Evolutionary conservation across 2,888 invertebrate genomes (phyloP).

Genomic region (Euproctis similis): DNA sequence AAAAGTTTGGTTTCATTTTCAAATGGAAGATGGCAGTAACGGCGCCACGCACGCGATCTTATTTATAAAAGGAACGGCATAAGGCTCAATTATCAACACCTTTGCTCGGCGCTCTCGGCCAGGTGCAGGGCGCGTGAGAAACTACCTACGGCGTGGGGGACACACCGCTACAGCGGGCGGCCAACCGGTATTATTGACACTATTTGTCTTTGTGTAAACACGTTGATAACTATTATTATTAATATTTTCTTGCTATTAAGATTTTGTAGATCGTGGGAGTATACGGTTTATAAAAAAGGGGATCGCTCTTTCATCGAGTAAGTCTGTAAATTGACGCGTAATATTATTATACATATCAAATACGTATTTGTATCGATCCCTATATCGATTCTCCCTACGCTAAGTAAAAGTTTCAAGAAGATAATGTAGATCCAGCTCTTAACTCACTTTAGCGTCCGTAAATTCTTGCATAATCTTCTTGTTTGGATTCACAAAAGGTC

Average conservation of each 20-base stretch:
- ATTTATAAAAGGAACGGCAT: constrained; percentile 19
- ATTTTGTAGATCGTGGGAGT: constrained; percentile 7
- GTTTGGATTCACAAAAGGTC: too few relatives aligned
- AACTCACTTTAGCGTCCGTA: too few relatives aligned
- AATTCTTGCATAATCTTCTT: too few relatives aligned
- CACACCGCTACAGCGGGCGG: constrained; percentile 25
- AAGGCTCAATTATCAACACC: constrained; percentile 20
- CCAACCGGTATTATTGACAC: constrained; percentile 15
- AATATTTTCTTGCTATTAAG: constrained; percentile 2
- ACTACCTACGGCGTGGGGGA: constrained; percentile 17
- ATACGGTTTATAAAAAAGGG: not conserved
- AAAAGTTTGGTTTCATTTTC: too few relatives aligned
- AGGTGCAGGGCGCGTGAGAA: constrained; percentile 23
- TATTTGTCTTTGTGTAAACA: constrained; percentile 5
- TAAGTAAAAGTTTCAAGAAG: too few relatives aligned
- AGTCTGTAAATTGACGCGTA: too few relatives aligned
- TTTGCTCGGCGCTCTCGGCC: constrained; percentile 11
- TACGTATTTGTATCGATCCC: too few relatives aligned
- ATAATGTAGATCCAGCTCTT: too few relatives aligned
- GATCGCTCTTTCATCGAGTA: too few relatives aligned
- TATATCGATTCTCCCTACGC: too few relatives aligned
- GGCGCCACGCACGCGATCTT: constrained; percentile 13
- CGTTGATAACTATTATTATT: constrained; percentile 4
- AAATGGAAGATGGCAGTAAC: constrained; percentile 1
- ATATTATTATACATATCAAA: too few relatives aligned